Evolutionary conservation across 2,888 invertebrate genomes (phyloP), one percentile per base, ranked within the genome.

Genomic region (Aquatica leii): DNA sequence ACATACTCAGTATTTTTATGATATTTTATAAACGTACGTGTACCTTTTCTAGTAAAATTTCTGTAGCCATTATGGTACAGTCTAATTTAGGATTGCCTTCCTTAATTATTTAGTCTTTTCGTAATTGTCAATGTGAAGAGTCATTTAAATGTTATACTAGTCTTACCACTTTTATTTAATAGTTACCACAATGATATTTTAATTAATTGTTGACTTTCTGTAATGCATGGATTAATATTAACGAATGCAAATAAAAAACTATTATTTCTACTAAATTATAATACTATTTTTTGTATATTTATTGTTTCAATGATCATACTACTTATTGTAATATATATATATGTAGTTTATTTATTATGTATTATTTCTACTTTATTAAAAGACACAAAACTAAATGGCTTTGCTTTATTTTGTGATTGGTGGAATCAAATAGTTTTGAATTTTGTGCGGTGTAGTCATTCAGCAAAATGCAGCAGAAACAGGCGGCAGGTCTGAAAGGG

Each of bases 1-100:
- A 41, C 53, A 43, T 53, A 53, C 57, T 62, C 62, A 62, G 62
- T 62, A 62, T 62, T 60, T 62, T 62, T 53, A 62, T 51, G 52
- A 62, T 52, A 52, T 53, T 62, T 57, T 57, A 17, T 61, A 57
- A 24, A 57, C 51, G 48, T 57, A 57, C 37, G 18, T 62, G 57
- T 62, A 62, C 57, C 56, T 57, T 62, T 62, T 31, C 46, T 50
- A 62, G 34, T 48, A 57, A 51, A 48, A 46, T 58, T 35, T 62
- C 43, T 37, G 24, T 53, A 21, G 46, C 57, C 57, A n/a, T 58
- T 58, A 17, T 58, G 62, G 62, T 53, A 17, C 37, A 18, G 35
- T 20, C n/a, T 37, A 54, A 41, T 20, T 52, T 52, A 52, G 17
- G 5, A 35, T 15, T 31, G 50, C 11, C 14, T 14, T 34, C 40